Evolutionary conservation across 2,888 invertebrate genomes (phyloP).

Genomic region (Callimorpha dominula): DNA sequence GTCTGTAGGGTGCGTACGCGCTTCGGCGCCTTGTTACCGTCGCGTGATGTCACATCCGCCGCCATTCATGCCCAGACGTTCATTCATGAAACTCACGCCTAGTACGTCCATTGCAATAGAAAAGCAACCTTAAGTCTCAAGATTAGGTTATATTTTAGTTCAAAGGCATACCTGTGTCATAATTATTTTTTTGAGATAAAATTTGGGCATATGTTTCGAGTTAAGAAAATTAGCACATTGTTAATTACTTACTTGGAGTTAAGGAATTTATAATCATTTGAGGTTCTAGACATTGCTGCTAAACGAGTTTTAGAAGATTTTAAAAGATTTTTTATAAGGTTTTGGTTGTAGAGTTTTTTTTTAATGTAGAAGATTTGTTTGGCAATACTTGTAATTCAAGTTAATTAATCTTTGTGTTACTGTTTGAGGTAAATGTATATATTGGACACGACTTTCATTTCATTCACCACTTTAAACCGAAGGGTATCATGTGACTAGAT

Average conservation of each 20-base stretch:
- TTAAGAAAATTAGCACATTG: constrained; percentile 44
- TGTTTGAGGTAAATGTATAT: background rate
- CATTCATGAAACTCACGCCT: constrained; percentile 73
- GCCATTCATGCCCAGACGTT: constrained; percentile 70
- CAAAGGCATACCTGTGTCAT: background rate
- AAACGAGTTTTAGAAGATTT: background rate
- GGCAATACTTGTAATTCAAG: background rate
- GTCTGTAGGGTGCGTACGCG: constrained; percentile 68
- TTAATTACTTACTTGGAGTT: constrained; percentile 33
- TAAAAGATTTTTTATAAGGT: background rate
- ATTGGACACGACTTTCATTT: background rate
- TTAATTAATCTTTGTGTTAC: background rate
- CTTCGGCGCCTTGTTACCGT: constrained; percentile 60
- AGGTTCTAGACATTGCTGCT: constrained; percentile 14
- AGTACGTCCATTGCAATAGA: constrained; percentile 24
- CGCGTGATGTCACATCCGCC: constrained; percentile 75
- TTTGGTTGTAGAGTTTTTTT: background rate
- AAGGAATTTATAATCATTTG: constrained; percentile 26
- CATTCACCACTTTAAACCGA: background rate
- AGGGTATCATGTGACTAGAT: background rate
- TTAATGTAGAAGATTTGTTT: background rate
- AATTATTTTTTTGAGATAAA: constrained; percentile 31
- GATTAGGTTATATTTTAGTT: constrained; percentile 14
- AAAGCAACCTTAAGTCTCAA: constrained; percentile 21
- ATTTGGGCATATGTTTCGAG: constrained; percentile 43